Evolutionary conservation across 2,797 vertebrate genomes (phyloP), one percentile per base, ranked within the genome.

Genomic region (Crocidura indochinensis): DNA sequence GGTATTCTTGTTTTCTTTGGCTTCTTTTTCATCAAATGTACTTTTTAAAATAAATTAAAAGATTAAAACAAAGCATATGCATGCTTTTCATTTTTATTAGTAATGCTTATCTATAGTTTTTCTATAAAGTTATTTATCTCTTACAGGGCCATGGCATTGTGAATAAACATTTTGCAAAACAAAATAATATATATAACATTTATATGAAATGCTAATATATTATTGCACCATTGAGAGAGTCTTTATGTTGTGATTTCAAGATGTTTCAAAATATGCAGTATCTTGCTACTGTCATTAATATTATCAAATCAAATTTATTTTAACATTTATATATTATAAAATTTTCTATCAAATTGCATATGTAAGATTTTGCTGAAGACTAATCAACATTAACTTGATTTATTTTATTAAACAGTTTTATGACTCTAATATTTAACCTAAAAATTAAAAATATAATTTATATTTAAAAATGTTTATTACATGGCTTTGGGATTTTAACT

Each of bases 1-100:
- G 96, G 97, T 98, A 96, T 84, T 31, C 77, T 94, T 93, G 51
- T 20, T 60, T 60, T 60, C 46, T 1, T 31, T 78, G 49, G n/a
- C 6, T 90, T 83, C 71, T 8, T 64, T 38, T 87, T 12, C 71
- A 3, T 26, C 19, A 68, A 81, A 10, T 69, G 31, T 46, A 60
- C 86, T 46, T 87, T 62, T 44, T 64, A 26, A 22, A 91, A 62
- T 78, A 92, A 60, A 73, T 67, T 8, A 69, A 22, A 91, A 85
- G 86, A 89, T 60, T 9, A 81, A 74, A 89, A 38, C 29, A 82
- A 73, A n/a, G 29, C 6, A 49, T 64, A 14, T 4, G 62, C 29
- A 0, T 62, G 4, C 1, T 84, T 92, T 87, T 77, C 4, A 29
- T 51, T 87, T 44, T 83, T 88, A 4, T 26, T 38, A 4, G 7